Base-by-base conservation (phyloP, 2,888 invertebrate species). In the Isoperla grammatica region DNA sequence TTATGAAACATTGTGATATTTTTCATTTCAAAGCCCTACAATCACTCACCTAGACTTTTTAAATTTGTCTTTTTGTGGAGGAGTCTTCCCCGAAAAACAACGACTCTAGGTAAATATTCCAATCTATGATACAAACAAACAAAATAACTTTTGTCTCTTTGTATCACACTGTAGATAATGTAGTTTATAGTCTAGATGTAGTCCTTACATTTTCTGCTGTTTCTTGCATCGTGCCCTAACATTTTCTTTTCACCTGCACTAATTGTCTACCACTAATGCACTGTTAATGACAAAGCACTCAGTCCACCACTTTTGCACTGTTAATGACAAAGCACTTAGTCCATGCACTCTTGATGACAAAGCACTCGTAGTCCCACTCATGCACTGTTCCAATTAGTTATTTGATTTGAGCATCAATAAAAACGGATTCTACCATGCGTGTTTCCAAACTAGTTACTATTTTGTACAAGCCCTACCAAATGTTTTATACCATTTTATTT, bases 371-470 rank as follows among this genome's bases (percentile, higher is more conserved):
- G 17, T 19, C 6, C 17, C 45, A 17, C 19, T 15, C 19, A 45
- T 17, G 45, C 45, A 45, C 19, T 45, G 2, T 45, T 45, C 19
- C 15, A 17, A 17, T 45, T 48, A 39, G 40, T n/a, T 17, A n/a
- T 15, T 13, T 46, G 15, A n/a, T 17, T 49, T 20, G 39, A 56
- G 56, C 60, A 56, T 60, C 60, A 60, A 60, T 60, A 50, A 60
- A 60, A 60, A 60, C 60, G 60, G 60, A 60, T 60, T 43, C 39
- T 20, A 56, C 46, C 53, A 50, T 50, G 35, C 29, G 29, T 29
- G 29, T 29, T 29, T 29, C 29, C 29, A 29, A 4, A 6, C 29
- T 29, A 29, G 29, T 29, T 29, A 6, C 29, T 29, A 29, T 29
- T 29, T 29, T 29, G 29, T 29, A 29, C 29, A 29, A 29, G 8